These are phyloP conservation scores for Pogoniulus pusillus DNA, from an alignment of 2,797 vertebrate genomes.

Conservation along the genomic window DNA sequence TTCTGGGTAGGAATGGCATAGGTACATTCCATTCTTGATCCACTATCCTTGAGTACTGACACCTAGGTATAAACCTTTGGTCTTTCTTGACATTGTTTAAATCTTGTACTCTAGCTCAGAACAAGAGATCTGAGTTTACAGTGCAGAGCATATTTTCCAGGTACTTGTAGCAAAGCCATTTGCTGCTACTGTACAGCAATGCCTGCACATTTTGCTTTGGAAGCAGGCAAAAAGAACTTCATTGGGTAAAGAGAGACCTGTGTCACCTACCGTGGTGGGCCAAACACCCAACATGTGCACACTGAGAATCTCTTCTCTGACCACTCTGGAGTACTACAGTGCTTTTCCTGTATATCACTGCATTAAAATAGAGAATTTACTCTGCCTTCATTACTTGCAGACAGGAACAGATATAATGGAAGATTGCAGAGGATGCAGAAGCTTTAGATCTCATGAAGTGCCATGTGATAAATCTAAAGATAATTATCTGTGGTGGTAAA, in stretches of 20 bases:
- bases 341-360: not conserved
- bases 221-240: not conserved
- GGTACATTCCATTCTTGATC: not conserved
- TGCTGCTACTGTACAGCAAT: too few species aligned
- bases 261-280: rapidly evolving
- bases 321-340: not conserved
- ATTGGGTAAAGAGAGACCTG: not conserved
- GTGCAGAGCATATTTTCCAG: not conserved
- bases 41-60: not conserved
- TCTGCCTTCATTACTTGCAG: not conserved
- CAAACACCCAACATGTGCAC: too few species aligned
- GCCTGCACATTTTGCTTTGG: not conserved
- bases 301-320: not conserved
- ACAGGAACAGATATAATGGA: not conserved
- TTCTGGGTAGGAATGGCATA: not conserved
- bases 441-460: not conserved
- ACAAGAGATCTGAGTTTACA: not conserved
- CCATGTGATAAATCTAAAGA: not conserved
- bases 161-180: not conserved
- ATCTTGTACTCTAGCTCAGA: not conserved
- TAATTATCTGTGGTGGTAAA: not conserved
- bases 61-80: not conserved
- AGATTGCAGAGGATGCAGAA: not conserved
- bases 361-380: not conserved
- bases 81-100: too few species aligned